Evolutionary conservation across 2,797 vertebrate genomes (phyloP).

Genomic region (Pseudotriccus pelzelni): DNA sequence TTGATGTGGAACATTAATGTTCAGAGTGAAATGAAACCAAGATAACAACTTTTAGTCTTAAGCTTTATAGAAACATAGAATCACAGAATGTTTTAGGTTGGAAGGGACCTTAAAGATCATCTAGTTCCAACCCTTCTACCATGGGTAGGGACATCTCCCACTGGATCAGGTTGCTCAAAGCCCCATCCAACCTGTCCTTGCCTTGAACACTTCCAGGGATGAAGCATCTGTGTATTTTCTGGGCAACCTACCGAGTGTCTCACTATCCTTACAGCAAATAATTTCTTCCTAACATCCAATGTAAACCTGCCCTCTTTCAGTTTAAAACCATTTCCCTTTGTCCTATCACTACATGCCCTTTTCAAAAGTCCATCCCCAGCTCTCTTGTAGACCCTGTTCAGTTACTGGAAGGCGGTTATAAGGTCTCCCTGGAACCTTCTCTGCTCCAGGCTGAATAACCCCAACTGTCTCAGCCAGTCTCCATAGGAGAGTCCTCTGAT

Average conservation of each 20-base stretch:
- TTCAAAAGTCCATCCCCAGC: background rate
- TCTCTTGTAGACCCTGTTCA: background rate
- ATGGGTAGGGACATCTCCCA: background rate
- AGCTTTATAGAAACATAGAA: background rate
- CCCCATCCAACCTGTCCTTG: background rate
- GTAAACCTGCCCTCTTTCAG: background rate
- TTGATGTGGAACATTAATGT: background rate
- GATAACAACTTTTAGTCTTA: background rate
- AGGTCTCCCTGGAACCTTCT: background rate
- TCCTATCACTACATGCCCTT: background rate
- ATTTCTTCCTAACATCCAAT: background rate
- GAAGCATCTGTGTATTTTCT: background rate
- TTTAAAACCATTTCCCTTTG: background rate
- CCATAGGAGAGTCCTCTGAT: background rate
- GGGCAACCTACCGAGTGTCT: background rate
- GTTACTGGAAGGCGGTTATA: background rate
- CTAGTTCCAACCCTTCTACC: background rate
- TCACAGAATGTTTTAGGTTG: background rate
- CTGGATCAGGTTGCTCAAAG: background rate
- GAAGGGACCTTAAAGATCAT: background rate
- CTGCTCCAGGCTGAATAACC: background rate
- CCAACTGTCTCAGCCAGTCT: background rate
- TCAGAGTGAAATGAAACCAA: background rate
- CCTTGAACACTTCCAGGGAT: background rate
- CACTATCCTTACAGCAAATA: background rate